Evolutionary conservation across 2,797 vertebrate genomes (phyloP), one percentile per base, ranked within the genome.

Genomic region (Balearica regulorum): DNA sequence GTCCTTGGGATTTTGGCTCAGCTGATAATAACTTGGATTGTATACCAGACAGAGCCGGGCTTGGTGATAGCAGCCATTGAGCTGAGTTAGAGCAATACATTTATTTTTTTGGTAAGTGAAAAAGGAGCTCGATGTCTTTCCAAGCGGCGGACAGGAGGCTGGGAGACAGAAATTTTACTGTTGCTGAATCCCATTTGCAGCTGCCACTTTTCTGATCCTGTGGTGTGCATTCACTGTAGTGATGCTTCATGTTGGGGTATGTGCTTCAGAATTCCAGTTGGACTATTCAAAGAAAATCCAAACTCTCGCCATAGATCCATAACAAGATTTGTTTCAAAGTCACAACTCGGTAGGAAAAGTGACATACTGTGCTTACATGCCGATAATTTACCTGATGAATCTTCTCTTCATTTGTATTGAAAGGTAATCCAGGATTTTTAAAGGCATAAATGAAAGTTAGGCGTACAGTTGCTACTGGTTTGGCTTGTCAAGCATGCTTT

Each of bases 191-290:
- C 49, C 25, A 26, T 61, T 83, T 77, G 41, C 35, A 85, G 76
- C 60, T 83, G 54, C 68, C n/a, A 5, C 39, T 80, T 80, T 25
- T 13, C 26, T 22, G 62, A 58, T 65, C 39, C 33, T 69, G 54
- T 5, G 1, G 21, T 4, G 0, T 1, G 1, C 10, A 24, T 35
- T 91, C 25, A 4, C 28, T 48, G 3, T 22, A 22, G 66, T 9
- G 55, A 5, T 10, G 41, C 46, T 89, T 79, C 0, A 0, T 46
- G 9, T 6, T 65, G 53, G 24, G 46, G 2, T 49, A 16, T 3
- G 54, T 39, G 22, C 57, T 21, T 61, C 46, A 6, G 33, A 53
- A 48, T 70, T 72, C 39, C 58, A 43, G 55, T 43, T 39, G 51
- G 35, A 18, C 43, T 61, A 2, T 5, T 57, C 41, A 44, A 57